Base-by-base conservation (phyloP, 2,113 vertebrate genomes). In the Labeo catla region DNA sequence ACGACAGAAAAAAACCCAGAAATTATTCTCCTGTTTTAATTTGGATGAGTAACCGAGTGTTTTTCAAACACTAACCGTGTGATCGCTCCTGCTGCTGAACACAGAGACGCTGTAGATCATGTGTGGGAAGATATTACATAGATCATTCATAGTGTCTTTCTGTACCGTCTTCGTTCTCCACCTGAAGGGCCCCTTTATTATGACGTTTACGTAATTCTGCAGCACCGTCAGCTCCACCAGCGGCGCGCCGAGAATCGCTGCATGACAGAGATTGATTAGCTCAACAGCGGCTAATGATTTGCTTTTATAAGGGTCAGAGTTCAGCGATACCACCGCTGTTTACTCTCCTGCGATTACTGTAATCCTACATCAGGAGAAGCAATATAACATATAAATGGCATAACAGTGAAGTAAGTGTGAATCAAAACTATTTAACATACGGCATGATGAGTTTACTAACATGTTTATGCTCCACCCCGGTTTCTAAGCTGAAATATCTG, bases 241-340 rank as follows among this genome's bases (percentile, higher is more conserved):
- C 0, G 98, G 98, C 36, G 96, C 94, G 49, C 95, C 96, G 77
- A 98, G 94, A 85, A 83, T 93, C 59, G 96, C 97, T 99, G 80
- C 8, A 21, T 0, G 45, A 89, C 76, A 65, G 3, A 43, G 21
- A n/a, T 16, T 4, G 2, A 49, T 43, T 8, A 66, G 50, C 6
- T 19, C 61, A 39, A 65, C 4, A 10, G 8, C 11, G 36, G 54
- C 8, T 15, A 83, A 72, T 57, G 11, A 54, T 72, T 57, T 0
- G 2, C 8, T n/a, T 65, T 65, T 13, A n/a, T 28, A n/a, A 76
- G 7, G 3, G 6, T 39, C 54, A 52, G 34, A 59, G 16, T 39
- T 79, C 34, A 39, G 28, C 16, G 4, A 57, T 59, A 15, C 50
- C 2, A 6, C 11, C 3, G 21, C 23, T 6, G n/a, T 63, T 63